These are phyloP conservation scores for Rhodinocichla rosea DNA, from an alignment of 2,113 vertebrate species.

Conservation along the genomic window DNA sequence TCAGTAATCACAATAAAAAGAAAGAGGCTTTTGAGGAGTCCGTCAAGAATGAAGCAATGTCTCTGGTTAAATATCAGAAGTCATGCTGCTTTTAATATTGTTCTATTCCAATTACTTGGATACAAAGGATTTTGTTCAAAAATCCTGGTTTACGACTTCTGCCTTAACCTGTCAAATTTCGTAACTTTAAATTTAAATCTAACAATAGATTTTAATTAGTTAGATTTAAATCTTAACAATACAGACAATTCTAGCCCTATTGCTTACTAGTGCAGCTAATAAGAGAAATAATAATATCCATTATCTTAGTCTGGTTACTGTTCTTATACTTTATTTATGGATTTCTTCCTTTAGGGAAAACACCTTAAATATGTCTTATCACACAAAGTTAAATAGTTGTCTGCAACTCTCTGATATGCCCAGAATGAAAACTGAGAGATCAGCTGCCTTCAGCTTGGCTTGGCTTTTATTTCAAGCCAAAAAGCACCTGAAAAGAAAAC, in stretches of 20 bases:
- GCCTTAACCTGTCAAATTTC: not conserved
- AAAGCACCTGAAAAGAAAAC: not conserved
- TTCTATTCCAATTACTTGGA: not conserved
- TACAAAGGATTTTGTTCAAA: not conserved
- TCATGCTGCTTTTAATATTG: not conserved
- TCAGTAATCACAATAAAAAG: not conserved
- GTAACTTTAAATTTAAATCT: not conserved
- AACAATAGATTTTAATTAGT: not conserved
- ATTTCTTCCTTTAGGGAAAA: not conserved
- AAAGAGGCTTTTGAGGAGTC: not conserved
- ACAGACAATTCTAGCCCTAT: not conserved
- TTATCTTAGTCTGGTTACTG: not conserved
- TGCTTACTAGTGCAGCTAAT: not conserved
- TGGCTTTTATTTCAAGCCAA: not conserved
- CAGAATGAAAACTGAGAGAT: not conserved
- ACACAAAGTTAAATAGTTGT: not conserved
- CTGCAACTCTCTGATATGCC: not conserved
- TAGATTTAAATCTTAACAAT: not conserved
- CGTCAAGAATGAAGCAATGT: not conserved
- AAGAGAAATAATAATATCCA: not conserved
- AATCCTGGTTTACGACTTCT: not conserved
- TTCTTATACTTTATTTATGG: not conserved
- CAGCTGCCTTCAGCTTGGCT: not conserved
- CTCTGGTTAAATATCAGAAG: not conserved
- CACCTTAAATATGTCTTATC: not conserved